Base-by-base conservation (phyloP, 2,113 vertebrate species). In the Rallus limicola region DNA sequence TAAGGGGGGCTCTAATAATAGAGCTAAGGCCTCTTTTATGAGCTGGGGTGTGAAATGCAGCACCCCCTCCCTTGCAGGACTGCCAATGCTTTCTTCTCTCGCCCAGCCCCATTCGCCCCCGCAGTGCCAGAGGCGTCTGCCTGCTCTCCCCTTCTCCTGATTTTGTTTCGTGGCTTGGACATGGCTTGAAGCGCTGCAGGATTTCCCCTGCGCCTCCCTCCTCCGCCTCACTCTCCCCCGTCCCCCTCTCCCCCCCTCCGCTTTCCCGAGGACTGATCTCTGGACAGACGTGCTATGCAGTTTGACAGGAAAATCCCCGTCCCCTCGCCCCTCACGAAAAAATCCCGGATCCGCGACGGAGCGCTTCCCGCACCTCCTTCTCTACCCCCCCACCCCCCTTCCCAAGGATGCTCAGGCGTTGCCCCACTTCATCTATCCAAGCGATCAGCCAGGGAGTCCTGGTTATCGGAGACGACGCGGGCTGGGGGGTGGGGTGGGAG, bases 1-100 rank as follows among this genome's bases (percentile, higher is more conserved):
- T 36, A 2, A 1, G 9, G 2, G 33, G 17, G 3, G 2, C 7
- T 50, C 50, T 33, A n/a, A 6, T 25, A 7, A 26, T 7, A 50
- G 36, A 36, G 31, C 53, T 25, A 20, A 56, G 33, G 44, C 55
- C 34, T 58, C 55, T n/a, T 60, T 74, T 19, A 16, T 10, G 56
- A 87, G 25, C 10, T 28, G 52, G 28, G 62, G 11, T 86, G 46
- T 50, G 70, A 85, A 94, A 82, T 15, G 28, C 12, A 28, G 23
- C 21, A 16, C 21, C 21, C 6, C 48, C 21, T 16, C 20, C 23
- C 46, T 24, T 25, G 38, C 38, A 24, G 76, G 67, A 15, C 16
- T 55, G 36, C 7, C 55, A 56, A 4, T 28, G 42, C 72, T 52
- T 52, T 68, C 53, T 59, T 50, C 44, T 14, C 38, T 52, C 44